Conservation (phyloP, 1,140 invertebrate genomes). For the Drosophila quadrilineata region DNA sequence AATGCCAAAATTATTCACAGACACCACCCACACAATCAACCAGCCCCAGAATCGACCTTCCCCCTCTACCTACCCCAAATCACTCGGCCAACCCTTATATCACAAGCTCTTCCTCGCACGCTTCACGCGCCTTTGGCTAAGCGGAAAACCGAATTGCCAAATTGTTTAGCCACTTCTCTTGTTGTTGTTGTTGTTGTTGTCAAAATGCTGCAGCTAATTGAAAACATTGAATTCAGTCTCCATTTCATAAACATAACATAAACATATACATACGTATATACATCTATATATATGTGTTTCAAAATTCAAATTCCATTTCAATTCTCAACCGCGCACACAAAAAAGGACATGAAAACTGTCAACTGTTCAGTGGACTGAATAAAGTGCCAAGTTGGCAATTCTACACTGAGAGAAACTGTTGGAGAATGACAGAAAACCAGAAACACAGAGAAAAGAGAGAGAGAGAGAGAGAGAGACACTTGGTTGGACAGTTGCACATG, state of each 20-base stretch:
- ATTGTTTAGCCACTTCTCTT: conserved; percentile 26
- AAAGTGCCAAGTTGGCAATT: conserved; percentile 70
- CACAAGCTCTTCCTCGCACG: not conserved
- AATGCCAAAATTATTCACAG: conserved; percentile 77
- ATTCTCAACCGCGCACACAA: conserved; percentile 4
- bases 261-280: too few species aligned
- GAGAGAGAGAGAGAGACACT: not conserved
- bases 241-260: too few species aligned
- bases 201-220: conserved; percentile 56
- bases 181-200: conserved; percentile 1
- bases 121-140: not conserved
- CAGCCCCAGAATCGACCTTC: too few species aligned
- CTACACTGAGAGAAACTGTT: too few species aligned
- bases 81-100: not conserved
- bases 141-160: too few species aligned
- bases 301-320: conserved; percentile 37
- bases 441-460: conserved; percentile 20
- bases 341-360: conserved; percentile 47
- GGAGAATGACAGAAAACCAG: conserved; percentile 48
- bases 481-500: too few species aligned
- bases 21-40: conserved; percentile 69
- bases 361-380: conserved; percentile 50
- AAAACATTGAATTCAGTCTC: conserved; percentile 72
- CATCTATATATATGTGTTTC: too few species aligned
- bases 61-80: conserved; percentile 17